phyloP scores from a whole-genome alignment of 2,113 vertebrate species.

The Lipophrys pholis region DNA sequence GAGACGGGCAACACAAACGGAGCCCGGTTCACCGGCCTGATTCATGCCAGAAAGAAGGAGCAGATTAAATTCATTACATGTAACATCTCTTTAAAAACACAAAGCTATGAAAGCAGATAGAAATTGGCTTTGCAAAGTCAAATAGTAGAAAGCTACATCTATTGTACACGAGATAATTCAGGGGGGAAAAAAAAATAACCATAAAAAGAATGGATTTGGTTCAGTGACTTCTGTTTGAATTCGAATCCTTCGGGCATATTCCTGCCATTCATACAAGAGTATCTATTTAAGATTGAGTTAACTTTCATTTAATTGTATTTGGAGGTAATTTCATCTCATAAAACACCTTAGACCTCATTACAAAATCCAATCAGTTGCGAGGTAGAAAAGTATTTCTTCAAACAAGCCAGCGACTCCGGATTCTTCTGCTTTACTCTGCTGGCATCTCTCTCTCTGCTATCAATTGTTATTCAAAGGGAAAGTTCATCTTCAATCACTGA shows the following conservation, averaged over 20 bases:
- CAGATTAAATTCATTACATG: background rate
- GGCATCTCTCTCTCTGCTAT: constrained; percentile 30
- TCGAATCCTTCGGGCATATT: constrained; percentile 23
- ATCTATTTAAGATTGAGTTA: constrained; percentile 60
- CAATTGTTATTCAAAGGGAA: constrained; percentile 73
- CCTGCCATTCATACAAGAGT: constrained; percentile 30
- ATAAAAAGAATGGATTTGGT: constrained; percentile 15
- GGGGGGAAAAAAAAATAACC: background rate
- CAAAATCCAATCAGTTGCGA: constrained; percentile 67
- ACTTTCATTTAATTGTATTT: constrained; percentile 75
- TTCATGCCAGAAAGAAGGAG: constrained; percentile 5
- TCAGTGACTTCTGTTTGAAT: constrained; percentile 31
- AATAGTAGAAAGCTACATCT: constrained; percentile 16
- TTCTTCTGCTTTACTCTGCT: constrained; percentile 46
- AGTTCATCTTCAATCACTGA: constrained; percentile 74
- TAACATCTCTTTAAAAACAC: constrained; percentile 5
- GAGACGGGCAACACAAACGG: background rate
- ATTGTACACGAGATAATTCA: constrained; percentile 6
- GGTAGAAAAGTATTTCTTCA: constrained; percentile 62
- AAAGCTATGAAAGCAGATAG: background rate
- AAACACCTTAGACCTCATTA: constrained; percentile 77
- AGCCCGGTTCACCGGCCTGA: background rate
- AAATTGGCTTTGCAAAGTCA: background rate
- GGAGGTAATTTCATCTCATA: constrained; percentile 70
- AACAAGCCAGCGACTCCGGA: constrained; percentile 53